Evolutionary conservation across 1,140 invertebrate species (phyloP).

Genomic region (Psix sp.): DNA sequence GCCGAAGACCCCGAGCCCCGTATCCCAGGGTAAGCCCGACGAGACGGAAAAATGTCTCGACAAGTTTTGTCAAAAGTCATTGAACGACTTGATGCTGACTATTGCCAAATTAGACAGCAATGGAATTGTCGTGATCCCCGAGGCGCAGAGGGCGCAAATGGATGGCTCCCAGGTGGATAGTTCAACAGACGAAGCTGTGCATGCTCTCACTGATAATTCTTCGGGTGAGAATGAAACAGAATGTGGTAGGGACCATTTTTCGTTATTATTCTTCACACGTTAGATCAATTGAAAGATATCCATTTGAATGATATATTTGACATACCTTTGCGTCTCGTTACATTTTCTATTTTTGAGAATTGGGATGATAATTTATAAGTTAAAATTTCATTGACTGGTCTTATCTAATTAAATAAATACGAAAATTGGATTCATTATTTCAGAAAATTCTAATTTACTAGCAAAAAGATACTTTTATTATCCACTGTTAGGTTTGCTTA

Average conservation of each 20-base stretch:
- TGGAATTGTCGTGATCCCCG: slow-evolving; percentile 84
- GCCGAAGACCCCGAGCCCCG: slow-evolving; percentile 87
- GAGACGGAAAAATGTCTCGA: slow-evolving; percentile 81
- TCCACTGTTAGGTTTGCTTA: too few relatives aligned
- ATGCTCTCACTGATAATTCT: slow-evolving; percentile 66
- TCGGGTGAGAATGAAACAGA: slow-evolving; percentile 61
- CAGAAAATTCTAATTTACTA: too few relatives aligned
- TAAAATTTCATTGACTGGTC: too few relatives aligned
- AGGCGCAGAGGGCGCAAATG: slow-evolving; percentile 74
- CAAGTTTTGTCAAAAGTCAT: slow-evolving; percentile 87
- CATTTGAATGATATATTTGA: too few relatives aligned
- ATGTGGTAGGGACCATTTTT: slow-evolving; percentile 26
- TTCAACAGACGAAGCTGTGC: slow-evolving; percentile 71
- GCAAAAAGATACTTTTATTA: too few relatives aligned
- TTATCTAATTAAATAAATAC: too few relatives aligned
- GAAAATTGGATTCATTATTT: too few relatives aligned
- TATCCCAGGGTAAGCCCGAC: slow-evolving; percentile 69
- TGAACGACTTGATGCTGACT: slow-evolving; percentile 89
- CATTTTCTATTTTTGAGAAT: too few relatives aligned
- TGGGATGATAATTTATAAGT: too few relatives aligned
- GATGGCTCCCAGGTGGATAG: slow-evolving; percentile 74
- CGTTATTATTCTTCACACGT: too few relatives aligned
- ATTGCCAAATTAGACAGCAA: slow-evolving; percentile 90
- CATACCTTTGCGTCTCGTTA: too few relatives aligned
- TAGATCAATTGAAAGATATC: too few relatives aligned